Evolutionary conservation across 1,140 invertebrate genomes (phyloP).

Genomic region (Pentalonia nigronervosa): DNA sequence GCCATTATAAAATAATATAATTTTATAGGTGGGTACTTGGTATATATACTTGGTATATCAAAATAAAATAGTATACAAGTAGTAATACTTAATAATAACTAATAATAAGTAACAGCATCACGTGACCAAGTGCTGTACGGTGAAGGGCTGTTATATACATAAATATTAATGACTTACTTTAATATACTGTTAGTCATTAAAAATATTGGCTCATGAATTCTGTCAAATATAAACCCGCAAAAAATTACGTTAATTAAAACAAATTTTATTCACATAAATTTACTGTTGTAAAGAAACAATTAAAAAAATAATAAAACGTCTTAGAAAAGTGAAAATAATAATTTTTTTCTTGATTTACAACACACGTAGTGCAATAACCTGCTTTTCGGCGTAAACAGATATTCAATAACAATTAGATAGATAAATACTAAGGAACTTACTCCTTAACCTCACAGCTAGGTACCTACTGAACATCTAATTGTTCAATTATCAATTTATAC

Average conservation of each 20-base stretch:
- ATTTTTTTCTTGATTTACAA: neutral
- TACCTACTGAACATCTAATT: no score
- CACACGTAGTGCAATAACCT: no score
- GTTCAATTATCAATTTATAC: no score
- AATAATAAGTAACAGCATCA: neutral
- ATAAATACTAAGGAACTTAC: no score
- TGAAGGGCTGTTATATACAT: neutral
- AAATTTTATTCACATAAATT: neutral
- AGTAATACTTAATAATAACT: neutral
- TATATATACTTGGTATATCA: neutral
- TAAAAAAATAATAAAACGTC: neutral
- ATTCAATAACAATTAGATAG: no score
- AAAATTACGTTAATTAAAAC: neutral
- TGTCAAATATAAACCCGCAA: neutral
- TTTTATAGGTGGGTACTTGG: neutral
- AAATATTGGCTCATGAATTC: neutral
- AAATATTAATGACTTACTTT: neutral
- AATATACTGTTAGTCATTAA: neutral
- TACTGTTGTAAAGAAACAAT: neutral
- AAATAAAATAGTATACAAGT: neutral
- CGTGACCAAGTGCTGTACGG: neutral
- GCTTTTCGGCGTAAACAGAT: no score
- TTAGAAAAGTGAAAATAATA: neutral
- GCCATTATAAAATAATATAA: neutral
- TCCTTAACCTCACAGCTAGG: no score